phyloP scores from a whole-genome alignment of 2,888 invertebrate species.

The Nineta flava region DNA sequence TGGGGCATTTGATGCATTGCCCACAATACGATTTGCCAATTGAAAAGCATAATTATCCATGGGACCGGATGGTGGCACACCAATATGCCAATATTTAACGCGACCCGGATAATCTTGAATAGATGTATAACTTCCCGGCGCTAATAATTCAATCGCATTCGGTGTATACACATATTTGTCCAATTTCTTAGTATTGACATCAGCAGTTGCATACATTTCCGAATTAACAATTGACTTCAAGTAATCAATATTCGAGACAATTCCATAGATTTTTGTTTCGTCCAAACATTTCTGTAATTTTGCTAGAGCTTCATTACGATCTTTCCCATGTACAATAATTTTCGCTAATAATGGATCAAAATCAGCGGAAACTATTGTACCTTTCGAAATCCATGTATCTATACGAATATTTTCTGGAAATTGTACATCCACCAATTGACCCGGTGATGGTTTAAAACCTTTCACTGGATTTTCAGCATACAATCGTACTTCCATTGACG shows the following conservation, averaged over 20 bases:
- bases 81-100: constrained; percentile 1
- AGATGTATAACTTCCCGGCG: background rate
- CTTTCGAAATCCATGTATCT: background rate
- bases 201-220: background rate
- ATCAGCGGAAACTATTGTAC: background rate
- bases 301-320: background rate
- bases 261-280: background rate
- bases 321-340: constrained; percentile 1
- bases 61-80: constrained; percentile 1
- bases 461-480: constrained; percentile 3
- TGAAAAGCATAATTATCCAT: constrained; percentile 2
- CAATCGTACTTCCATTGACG: background rate
- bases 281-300: background rate
- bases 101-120: constrained; percentile 3
- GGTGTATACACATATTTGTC: background rate
- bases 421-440: background rate
- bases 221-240: background rate
- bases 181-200: background rate
- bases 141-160: background rate
- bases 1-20: background rate
- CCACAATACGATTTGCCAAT: background rate
- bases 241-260: background rate
- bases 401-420: background rate
- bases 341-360: constrained; percentile 1
- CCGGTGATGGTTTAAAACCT: background rate